Evolutionary conservation across 53 echinoderm and acorn worm species (phyloP).

Genomic region (Holothuria leucospilota): DNA sequence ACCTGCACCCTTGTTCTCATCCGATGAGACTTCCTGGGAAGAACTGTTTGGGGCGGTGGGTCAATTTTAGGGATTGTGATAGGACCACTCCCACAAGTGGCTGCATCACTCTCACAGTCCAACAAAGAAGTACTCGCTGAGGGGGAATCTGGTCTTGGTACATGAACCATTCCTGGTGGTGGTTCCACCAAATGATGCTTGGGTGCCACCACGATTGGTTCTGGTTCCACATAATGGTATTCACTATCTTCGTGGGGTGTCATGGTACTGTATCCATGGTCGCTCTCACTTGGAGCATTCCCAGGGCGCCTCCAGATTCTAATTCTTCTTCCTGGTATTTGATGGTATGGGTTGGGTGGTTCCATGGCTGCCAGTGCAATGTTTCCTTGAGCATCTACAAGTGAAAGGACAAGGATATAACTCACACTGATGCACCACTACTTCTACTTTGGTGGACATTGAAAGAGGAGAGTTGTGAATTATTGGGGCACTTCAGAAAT

Average conservation of each 20-base stretch:
- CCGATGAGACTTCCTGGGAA: constrained; percentile 78
- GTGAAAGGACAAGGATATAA: too few relatives aligned
- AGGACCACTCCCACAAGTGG: constrained; percentile 45
- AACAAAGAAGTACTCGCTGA: constrained; percentile 21
- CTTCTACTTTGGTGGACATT: too few relatives aligned
- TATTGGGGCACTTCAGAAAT: too few relatives aligned
- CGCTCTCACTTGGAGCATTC: constrained; percentile 91
- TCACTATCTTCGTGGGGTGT: constrained; percentile 99
- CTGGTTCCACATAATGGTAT: constrained; percentile 96
- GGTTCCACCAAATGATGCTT: constrained; percentile 72
- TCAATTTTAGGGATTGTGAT: constrained; percentile 81
- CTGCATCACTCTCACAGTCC: constrained; percentile 52
- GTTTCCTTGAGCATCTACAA: constrained; percentile 88
- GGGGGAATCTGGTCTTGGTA: constrained; percentile 16
- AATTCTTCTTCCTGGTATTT: constrained; percentile 83
- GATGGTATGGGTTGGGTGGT: constrained; percentile 95
- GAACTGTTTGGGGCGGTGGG: constrained; percentile 94
- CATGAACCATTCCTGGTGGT: constrained; percentile 62
- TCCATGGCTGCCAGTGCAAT: constrained; percentile 91
- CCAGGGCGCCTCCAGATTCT: constrained; percentile 92
- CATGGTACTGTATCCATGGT: constrained; percentile 99
- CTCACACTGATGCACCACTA: too few relatives aligned
- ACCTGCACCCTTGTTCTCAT: constrained; percentile 85
- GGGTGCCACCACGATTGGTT: constrained; percentile 83
- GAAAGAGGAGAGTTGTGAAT: too few relatives aligned